Evolutionary conservation across 2,888 invertebrate genomes (phyloP).

Genomic region (Dryomyza anilis): DNA sequence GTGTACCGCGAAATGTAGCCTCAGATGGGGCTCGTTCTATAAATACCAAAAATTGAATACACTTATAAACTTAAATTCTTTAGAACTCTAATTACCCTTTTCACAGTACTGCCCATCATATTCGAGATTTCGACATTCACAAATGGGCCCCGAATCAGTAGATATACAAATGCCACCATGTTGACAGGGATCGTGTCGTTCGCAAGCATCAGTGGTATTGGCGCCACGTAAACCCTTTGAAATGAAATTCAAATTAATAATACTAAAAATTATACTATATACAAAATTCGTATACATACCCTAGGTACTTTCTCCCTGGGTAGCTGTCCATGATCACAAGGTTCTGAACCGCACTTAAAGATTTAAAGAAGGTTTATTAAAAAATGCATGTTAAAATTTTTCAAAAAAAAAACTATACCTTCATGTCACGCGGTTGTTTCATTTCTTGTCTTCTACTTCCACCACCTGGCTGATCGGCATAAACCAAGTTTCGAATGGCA

Average conservation of each 20-base stretch:
- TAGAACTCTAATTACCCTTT: slow-evolving; percentile 71
- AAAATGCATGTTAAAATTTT: neutral
- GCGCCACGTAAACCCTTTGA: slow-evolving; percentile 47
- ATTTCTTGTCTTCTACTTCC: slow-evolving; percentile 84
- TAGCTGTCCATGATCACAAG: slow-evolving; percentile 59
- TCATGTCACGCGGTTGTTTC: slow-evolving; percentile 77
- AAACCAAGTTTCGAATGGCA: slow-evolving; percentile 87
- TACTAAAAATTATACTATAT: neutral
- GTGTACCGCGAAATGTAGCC: slow-evolving; percentile 89
- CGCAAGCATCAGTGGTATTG: slow-evolving; percentile 85
- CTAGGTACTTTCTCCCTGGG: slow-evolving; percentile 59
- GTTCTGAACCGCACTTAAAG: slow-evolving; percentile 61
- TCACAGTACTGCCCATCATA: slow-evolving; percentile 94
- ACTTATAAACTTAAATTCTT: neutral
- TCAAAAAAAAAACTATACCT: slow-evolving; percentile 65
- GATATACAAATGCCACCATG: slow-evolving; percentile 96
- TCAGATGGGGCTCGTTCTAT: slow-evolving; percentile 92
- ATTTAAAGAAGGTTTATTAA: slow-evolving; percentile 30
- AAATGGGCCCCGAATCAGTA: slow-evolving; percentile 91
- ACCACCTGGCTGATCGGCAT: slow-evolving; percentile 81
- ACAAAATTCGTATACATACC: slow-evolving; percentile 44
- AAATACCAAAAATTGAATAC: neutral
- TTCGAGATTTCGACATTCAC: slow-evolving; percentile 92
- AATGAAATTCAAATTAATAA: neutral
- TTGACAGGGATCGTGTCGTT: slow-evolving; percentile 88